phyloP scores from a whole-genome alignment of 2,113 vertebrate genomes.

The Etheostoma spectabile region DNA sequence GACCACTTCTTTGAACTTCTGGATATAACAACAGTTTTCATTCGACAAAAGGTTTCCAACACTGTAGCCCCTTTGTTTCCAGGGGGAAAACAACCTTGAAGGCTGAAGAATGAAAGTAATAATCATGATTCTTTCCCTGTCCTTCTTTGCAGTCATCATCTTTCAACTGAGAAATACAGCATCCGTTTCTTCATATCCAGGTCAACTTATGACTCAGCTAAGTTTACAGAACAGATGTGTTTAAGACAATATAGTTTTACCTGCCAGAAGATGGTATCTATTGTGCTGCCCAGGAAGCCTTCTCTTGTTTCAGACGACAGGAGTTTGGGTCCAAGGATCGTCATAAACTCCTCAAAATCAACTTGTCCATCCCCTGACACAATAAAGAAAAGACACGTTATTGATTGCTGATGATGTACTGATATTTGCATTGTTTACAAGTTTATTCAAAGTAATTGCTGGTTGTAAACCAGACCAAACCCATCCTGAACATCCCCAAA shows the following conservation, averaged over 20 bases:
- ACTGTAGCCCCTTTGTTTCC: not conserved
- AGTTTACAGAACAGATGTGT: not conserved
- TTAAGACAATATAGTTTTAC: slow-evolving; percentile 74
- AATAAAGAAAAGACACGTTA: slow-evolving; percentile 5
- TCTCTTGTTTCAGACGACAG: slow-evolving; percentile 95
- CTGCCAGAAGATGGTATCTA: slow-evolving; percentile 99
- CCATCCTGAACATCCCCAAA: not conserved
- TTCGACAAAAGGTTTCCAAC: not conserved
- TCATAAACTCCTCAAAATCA: slow-evolving; percentile 99
- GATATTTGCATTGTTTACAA: not conserved
- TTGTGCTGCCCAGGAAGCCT: slow-evolving; percentile 95
- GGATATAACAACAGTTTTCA: not conserved
- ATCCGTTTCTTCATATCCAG: not conserved
- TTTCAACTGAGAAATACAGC: slow-evolving; percentile 5
- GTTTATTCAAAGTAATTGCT: not conserved
- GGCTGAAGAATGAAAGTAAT: slow-evolving; percentile 1
- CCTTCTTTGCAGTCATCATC: slow-evolving; percentile 24
- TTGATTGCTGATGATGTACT: not conserved
- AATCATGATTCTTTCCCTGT: not conserved
- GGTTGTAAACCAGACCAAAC: not conserved
- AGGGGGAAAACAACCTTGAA: not conserved
- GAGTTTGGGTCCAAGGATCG: slow-evolving; percentile 96
- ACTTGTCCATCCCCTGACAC: slow-evolving; percentile 95
- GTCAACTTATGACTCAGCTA: not conserved
- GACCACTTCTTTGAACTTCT: not conserved